phyloP scores from a whole-genome alignment of 1,140 invertebrate genomes.

The Bradynema listronoti region DNA sequence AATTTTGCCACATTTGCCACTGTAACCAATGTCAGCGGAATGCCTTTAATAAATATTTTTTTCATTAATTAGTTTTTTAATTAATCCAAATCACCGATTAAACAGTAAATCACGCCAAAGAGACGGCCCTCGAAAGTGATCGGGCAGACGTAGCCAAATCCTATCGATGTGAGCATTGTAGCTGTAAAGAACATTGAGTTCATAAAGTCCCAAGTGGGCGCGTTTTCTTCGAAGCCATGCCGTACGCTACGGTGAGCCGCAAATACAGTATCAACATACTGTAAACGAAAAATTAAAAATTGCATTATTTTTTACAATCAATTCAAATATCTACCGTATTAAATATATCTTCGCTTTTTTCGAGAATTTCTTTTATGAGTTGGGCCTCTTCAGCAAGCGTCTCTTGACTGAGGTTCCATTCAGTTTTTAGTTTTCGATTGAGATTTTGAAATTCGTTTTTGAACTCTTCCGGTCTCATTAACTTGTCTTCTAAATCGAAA shows the following conservation, averaged over 20 bases:
- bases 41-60: constrained; percentile 33
- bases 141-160: constrained; percentile 55
- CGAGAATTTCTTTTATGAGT: too few species aligned
- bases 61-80: neutral
- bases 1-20: constrained; percentile 54
- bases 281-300: constrained; percentile 5
- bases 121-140: constrained; percentile 48
- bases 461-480: too few species aligned
- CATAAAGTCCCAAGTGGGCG: constrained; percentile 47
- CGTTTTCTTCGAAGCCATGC: constrained; percentile 54
- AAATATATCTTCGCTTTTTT: constrained; percentile 1
- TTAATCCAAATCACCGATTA: constrained; percentile 40
- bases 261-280: constrained; percentile 53
- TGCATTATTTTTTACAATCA: too few species aligned
- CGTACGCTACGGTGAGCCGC: constrained; percentile 41
- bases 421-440: too few species aligned
- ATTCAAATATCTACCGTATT: too few species aligned
- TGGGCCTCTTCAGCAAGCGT: too few species aligned
- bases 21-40: constrained; percentile 54
- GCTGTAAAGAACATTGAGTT: constrained; percentile 56
- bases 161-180: constrained; percentile 57
- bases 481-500: too few species aligned
- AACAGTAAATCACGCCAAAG: constrained; percentile 55
- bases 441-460: too few species aligned
- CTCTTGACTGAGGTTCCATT: too few species aligned